phyloP scores from a whole-genome alignment of 2,888 invertebrate species.

The Lepidochrysops patricia region DNA sequence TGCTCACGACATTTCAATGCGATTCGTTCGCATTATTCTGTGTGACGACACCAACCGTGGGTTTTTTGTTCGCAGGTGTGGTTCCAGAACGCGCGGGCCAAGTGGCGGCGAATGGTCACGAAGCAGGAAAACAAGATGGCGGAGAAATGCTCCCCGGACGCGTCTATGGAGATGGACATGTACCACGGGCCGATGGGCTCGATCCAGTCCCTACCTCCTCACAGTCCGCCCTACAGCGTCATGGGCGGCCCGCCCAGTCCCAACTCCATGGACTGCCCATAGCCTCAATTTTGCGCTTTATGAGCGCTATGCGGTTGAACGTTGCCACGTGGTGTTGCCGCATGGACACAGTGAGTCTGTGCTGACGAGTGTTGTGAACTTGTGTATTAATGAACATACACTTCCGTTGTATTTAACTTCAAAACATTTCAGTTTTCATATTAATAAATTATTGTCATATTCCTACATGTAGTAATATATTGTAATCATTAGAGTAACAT shows the following conservation, averaged over 20 bases:
- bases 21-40: conserved; percentile 33
- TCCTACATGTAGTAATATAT: not conserved
- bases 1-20: conserved; percentile 38
- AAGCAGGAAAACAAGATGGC: conserved; percentile 84
- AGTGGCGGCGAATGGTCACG: conserved; percentile 91
- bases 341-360: conserved; percentile 18
- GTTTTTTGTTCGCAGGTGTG: conserved; percentile 84
- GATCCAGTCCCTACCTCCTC: conserved; percentile 78
- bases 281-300: conserved; percentile 68
- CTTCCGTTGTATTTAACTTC: not conserved
- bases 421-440: conserved; percentile 2
- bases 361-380: not conserved
- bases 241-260: conserved; percentile 80
- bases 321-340: conserved; percentile 26
- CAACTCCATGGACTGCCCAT: conserved; percentile 83
- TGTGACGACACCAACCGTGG: conserved; percentile 34
- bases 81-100: conserved; percentile 96
- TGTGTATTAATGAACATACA: not conserved
- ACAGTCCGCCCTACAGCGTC: conserved; percentile 81
- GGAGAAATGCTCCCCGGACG: conserved; percentile 81
- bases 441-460: not conserved
- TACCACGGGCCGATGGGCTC: conserved; percentile 79
- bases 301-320: conserved; percentile 45
- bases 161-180: conserved; percentile 77
- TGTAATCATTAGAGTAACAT: not conserved